Conservation (phyloP, 2,888 invertebrate species). For the Eurytoma adleriae region DNA sequence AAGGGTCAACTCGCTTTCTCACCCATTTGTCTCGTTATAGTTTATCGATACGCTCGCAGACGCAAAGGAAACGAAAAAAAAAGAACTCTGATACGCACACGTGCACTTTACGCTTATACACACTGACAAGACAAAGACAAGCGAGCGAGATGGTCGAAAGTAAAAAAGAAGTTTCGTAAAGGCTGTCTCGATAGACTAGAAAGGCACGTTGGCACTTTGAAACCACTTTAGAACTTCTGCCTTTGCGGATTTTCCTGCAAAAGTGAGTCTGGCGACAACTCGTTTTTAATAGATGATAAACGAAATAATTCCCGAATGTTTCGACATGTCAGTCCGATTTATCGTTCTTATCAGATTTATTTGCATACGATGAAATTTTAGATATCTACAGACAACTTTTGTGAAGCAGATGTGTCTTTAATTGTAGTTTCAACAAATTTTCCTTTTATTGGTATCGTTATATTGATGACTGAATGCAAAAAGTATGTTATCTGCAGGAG, state of each 20-base stretch:
- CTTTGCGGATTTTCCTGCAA: slow-evolving; percentile 2
- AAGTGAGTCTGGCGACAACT: too few relatives aligned
- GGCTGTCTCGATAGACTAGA: slow-evolving; percentile 6
- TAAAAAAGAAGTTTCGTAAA: slow-evolving; percentile 1
- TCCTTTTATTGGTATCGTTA: neutral
- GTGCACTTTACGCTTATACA: neutral
- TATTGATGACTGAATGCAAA: neutral
- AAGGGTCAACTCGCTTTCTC: slow-evolving; percentile 61
- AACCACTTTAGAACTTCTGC: slow-evolving; percentile 68
- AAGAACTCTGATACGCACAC: slow-evolving; percentile 36
- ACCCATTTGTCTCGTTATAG: slow-evolving; percentile 73
- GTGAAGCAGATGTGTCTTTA: neutral
- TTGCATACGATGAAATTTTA: too few relatives aligned
- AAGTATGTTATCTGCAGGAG: neutral
- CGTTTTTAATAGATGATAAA: too few relatives aligned
- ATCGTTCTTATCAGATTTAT: too few relatives aligned
- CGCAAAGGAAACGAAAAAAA: slow-evolving; percentile 44
- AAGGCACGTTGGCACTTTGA: slow-evolving; percentile 69
- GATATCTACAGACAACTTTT: neutral
- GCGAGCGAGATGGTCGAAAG: slow-evolving; percentile 22
- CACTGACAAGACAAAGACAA: neutral
- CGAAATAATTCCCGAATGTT: too few relatives aligned
- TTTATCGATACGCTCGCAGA: slow-evolving; percentile 69
- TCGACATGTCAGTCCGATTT: too few relatives aligned
- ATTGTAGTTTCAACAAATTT: neutral